Base-by-base conservation (phyloP, 2,888 invertebrate genomes). In the Drosophila neonasuta region DNA sequence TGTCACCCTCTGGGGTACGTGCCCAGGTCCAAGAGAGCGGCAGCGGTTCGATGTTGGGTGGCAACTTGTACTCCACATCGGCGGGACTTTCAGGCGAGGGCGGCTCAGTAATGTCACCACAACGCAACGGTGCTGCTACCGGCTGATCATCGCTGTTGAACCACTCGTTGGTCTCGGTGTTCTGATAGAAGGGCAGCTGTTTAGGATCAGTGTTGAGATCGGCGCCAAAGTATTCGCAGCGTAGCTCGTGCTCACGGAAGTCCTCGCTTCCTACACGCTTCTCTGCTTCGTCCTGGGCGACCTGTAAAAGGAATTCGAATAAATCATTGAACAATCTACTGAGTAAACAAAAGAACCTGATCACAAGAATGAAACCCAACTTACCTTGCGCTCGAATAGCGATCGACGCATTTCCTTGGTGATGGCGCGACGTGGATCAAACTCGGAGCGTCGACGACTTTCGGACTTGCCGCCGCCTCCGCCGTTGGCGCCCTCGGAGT, bases 21-120 rank as follows among this genome's bases (percentile, higher is more conserved):
- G 96, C 95, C 80, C 94, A 95, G 84, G 96, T 96, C 99, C 99
- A 99, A 88, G 95, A 93, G 0, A 95, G 95, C 0, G 97, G 97
- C 63, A 98, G 91, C 1, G 69, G 82, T 6, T 74, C 72, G 77
- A 95, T 93, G 32, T 92, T 92, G 0, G 92, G 92, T 0, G 93
- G 91, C 29, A 91, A 64, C 48, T 84, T 83, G 67, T 91, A 91
- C 54, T 77, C 75, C 32, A 75, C 59, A 15, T 73, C 77, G 1
- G 80, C 78, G 5, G 36, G 29, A 4, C 42, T 42, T n/a, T 72
- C 68, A 1, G 74, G 77, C 0, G 77, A 72, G 0, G 58, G 39
- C 1, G 74, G 48, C 50, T 87, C 82, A 6, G 72, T 70, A n/a
- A 79, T 74, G 20, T 88, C 82, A 2, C 89, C 90, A 66, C 89